A percentile compares a stretch with the other conserved stretches of the same genome.
Conservation (phyloP, 2,797 vertebrate species). For the Enteromius mattozi region DNA sequence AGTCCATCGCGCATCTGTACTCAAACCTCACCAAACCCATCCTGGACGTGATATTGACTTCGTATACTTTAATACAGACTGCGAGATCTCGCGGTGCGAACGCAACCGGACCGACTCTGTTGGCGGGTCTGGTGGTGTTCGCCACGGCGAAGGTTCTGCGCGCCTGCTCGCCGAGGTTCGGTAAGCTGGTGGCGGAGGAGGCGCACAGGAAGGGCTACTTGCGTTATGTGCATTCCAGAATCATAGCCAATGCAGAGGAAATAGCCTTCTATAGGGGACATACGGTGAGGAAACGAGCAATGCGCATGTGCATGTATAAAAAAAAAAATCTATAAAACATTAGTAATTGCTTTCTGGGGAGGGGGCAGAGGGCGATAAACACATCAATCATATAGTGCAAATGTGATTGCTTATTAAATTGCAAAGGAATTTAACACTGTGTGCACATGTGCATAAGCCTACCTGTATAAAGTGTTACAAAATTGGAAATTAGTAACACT, state of each 20-base stretch:
- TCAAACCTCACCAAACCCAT: slow-evolving; percentile 98
- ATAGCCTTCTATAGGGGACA: slow-evolving; percentile 98
- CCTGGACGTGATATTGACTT: slow-evolving; percentile 92
- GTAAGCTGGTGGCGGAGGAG: slow-evolving; percentile 95
- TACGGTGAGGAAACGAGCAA: slow-evolving; percentile 80
- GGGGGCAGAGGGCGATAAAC: slow-evolving; percentile 84
- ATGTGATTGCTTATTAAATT: not conserved
- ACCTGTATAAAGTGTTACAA: not conserved
- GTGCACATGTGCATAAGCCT: not conserved
- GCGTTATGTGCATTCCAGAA: slow-evolving; percentile 94
- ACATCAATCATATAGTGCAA: not conserved
- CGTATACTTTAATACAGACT: slow-evolving; percentile 94
- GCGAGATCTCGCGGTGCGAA: slow-evolving; percentile 90
- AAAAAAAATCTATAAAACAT: not conserved
- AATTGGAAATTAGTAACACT: not conserved
- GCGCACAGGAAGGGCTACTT: slow-evolving; percentile 93
- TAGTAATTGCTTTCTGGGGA: not conserved
- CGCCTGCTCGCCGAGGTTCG: slow-evolving; percentile 93
- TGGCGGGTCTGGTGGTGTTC: slow-evolving; percentile 94
- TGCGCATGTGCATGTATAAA: not conserved
- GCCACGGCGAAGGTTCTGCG: slow-evolving; percentile 91
- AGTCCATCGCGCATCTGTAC: slow-evolving; percentile 94
- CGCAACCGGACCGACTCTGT: slow-evolving; percentile 88
- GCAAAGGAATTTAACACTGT: not conserved
- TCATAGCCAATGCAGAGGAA: slow-evolving; percentile 96